These are phyloP conservation scores for Carassius carassius DNA, from an alignment of 2,113 vertebrate species.

Conservation along the genomic window DNA sequence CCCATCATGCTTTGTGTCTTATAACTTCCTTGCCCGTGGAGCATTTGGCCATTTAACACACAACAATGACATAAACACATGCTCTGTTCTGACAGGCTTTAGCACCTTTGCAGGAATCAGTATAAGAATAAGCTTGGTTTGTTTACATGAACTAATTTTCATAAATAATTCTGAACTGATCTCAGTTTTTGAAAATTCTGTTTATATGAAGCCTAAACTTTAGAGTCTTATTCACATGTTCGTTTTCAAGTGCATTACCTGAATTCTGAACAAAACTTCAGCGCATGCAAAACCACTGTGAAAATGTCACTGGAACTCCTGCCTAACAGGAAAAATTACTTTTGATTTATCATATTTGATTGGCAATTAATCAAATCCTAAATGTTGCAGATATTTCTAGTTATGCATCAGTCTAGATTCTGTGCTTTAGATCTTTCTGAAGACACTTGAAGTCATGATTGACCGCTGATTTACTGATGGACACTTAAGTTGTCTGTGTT, in stretches of 20 bases:
- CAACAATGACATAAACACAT: neutral
- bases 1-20: neutral
- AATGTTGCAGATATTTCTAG: neutral
- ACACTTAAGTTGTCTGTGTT: neutral
- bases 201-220: too few species aligned
- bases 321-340: too few species aligned
- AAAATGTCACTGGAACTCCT: neutral
- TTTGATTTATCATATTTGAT: too few species aligned
- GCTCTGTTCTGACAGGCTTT: neutral
- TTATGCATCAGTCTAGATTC: neutral
- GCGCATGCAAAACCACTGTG: too few species aligned
- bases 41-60: neutral
- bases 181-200: too few species aligned
- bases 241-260: neutral
- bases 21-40: neutral
- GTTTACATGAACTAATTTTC: too few species aligned
- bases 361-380: too few species aligned
- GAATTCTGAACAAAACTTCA: too few species aligned
- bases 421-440: neutral
- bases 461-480: neutral
- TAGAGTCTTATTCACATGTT: neutral
- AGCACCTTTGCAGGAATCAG: neutral
- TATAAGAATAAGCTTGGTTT: too few species aligned
- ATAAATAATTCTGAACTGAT: too few species aligned
- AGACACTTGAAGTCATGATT: neutral